A percentile compares a stretch with the other conserved stretches of the same genome.
Evolutionary conservation across 2,113 vertebrate genomes (phyloP).

Genomic region (Naja naja): DNA sequence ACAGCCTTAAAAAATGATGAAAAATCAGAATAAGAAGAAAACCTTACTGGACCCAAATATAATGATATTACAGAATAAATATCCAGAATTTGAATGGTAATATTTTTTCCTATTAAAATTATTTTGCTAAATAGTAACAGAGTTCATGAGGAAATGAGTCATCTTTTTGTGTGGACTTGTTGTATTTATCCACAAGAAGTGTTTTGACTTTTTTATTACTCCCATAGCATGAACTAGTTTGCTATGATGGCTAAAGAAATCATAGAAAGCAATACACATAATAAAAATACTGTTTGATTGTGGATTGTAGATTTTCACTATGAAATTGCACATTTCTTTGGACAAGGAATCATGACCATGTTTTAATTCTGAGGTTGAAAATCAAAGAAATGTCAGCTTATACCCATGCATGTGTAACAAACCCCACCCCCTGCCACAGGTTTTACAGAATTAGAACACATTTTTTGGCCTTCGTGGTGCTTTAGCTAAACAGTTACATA

Average conservation of each 20-base stretch:
- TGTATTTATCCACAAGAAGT: slow-evolving; percentile 1
- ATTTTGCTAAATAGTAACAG: slow-evolving; percentile 27
- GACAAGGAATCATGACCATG: not conserved
- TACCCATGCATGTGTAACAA: not conserved
- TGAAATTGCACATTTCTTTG: not conserved
- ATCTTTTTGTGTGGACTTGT: slow-evolving; percentile 7
- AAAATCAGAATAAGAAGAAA: not conserved
- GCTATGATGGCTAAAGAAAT: not conserved
- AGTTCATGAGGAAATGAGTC: slow-evolving; percentile 9
- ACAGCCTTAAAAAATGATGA: slow-evolving; percentile 4
- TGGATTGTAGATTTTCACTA: not conserved
- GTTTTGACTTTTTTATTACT: not conserved
- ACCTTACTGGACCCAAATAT: not conserved
- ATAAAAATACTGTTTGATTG: not conserved
- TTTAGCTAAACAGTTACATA: slow-evolving; percentile 13
- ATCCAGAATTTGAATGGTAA: not conserved
- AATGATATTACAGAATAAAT: slow-evolving; percentile 4
- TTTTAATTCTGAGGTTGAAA: not conserved
- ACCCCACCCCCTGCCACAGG: accelerated
- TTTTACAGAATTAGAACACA: not conserved
- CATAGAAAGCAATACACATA: not conserved
- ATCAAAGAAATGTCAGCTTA: not conserved
- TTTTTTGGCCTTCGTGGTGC: not conserved
- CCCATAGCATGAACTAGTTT: not conserved
- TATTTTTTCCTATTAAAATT: slow-evolving; percentile 24